Evolutionary conservation across 1,140 invertebrate species (phyloP), one percentile per base, ranked within the genome.

Genomic region (Apis laboriosa): DNA sequence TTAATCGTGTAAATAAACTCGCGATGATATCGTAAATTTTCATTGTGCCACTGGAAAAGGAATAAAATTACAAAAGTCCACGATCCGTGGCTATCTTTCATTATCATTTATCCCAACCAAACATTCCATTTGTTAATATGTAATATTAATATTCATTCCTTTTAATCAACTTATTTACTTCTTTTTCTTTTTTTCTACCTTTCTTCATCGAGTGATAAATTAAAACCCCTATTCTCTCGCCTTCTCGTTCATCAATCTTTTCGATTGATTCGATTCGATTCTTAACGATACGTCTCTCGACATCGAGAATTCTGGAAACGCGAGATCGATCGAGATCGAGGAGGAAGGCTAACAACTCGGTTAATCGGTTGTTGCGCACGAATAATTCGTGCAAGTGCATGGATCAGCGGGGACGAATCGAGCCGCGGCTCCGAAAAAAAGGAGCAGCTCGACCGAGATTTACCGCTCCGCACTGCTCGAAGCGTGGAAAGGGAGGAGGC

Each of bases 351-450:
- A 21, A 9, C 34, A 19, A 49, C 11, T 77, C 75, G 58, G 74
- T 77, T 86, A 88, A 88, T 85, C 83, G 86, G 83, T 71, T 71
- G 64, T 58, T 61, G 58, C 58, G 24, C 21, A 84, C 86, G 84
- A 81, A 82, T 90, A 90, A 90, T 90, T 87, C 90, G 90, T 90
- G 87, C 87, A 83, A 85, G 72, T 73, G 88, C 28, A 28, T 0
- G 24, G 24, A 24, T 24, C 24, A 24, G 24, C 24, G 24, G 24
- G 24, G 34, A 34, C 34, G 34, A 34, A 34, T 34, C 34, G 34
- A 34, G 3, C 0, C 34, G 0, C 34, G 2, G 34, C 34, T 34
- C 34, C 34, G 24, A 28, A 53, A 72, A 85, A 81, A 77, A 77
- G 71, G 79, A 83, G 74, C 51, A 72, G 43, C 60, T 49, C 56